phyloP scores from a whole-genome alignment of 2,888 invertebrate species.

The Rhopalosiphum nymphaeae region DNA sequence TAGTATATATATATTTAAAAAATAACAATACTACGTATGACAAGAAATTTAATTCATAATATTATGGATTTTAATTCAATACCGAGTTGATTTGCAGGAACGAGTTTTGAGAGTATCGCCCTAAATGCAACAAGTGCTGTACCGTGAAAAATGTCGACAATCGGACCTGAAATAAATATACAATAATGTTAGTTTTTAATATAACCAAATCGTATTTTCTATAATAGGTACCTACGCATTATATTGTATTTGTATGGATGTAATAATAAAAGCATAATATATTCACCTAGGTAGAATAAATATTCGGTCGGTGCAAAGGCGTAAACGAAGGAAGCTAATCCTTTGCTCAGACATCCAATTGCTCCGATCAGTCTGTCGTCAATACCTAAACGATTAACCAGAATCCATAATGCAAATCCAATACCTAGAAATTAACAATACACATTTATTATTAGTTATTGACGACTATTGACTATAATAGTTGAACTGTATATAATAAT shows the following conservation, averaged over 20 bases:
- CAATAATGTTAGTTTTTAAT: not conserved
- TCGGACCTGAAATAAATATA: constrained; percentile 75
- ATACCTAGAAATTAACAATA: constrained; percentile 76
- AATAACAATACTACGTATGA: not conserved
- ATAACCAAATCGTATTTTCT: not conserved
- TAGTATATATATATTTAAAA: not conserved
- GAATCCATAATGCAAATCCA: constrained; percentile 83
- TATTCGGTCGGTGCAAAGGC: constrained; percentile 84
- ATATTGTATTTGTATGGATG: not conserved
- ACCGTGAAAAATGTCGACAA: constrained; percentile 87
- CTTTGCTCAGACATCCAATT: constrained; percentile 87
- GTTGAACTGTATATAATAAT: not conserved
- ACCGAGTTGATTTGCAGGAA: constrained; percentile 84
- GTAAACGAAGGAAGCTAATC: constrained; percentile 85
- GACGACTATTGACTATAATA: not conserved
- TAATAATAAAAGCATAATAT: not conserved
- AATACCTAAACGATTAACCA: constrained; percentile 83
- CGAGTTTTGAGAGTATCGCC: constrained; percentile 87
- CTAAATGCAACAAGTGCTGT: constrained; percentile 91
- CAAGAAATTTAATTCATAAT: not conserved
- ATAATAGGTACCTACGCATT: not conserved
- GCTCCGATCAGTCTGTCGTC: constrained; percentile 88
- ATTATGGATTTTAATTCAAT: not conserved
- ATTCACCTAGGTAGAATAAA: constrained; percentile 84
- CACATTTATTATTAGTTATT: not conserved